These are phyloP conservation scores for Macrostomum cliftonense DNA, from an alignment of 2,888 invertebrate genomes.

Conservation along the genomic window DNA sequence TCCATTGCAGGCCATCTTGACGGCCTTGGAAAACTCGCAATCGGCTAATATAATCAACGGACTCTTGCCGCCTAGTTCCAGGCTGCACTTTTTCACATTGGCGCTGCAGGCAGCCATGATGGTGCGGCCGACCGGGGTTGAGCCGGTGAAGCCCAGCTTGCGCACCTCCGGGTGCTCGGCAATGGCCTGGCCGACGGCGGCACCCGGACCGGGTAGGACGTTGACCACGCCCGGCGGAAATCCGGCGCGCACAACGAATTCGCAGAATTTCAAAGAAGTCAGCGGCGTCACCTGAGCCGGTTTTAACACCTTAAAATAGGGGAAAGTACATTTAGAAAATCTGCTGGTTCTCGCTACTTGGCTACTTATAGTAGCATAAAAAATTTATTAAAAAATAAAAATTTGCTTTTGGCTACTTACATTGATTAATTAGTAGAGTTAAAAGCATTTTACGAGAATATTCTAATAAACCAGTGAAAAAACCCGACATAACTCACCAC, in stretches of 20 bases:
- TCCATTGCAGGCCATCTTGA: slow-evolving; percentile 68
- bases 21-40: slow-evolving; percentile 77
- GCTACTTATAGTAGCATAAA: no score
- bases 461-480: no score
- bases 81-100: slow-evolving; percentile 78
- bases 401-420: no score
- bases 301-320: background rate
- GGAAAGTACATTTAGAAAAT: no score
- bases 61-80: slow-evolving; percentile 86
- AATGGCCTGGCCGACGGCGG: slow-evolving; percentile 62
- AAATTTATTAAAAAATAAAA: no score
- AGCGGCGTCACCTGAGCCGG: slow-evolving; percentile 53
- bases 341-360: no score
- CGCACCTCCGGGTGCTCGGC: slow-evolving; percentile 64
- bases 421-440: no score
- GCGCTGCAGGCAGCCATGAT: slow-evolving; percentile 63
- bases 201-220: slow-evolving; percentile 63
- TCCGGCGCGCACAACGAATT: slow-evolving; percentile 68
- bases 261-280: slow-evolving; percentile 83
- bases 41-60: slow-evolving; percentile 81
- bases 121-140: slow-evolving; percentile 69
- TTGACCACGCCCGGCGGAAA: slow-evolving; percentile 85
- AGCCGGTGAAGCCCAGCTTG: slow-evolving; percentile 87
- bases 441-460: no score
- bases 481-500: no score